Evolutionary conservation across 2,888 invertebrate genomes (phyloP), one percentile per base, ranked within the genome.

Genomic region (Tetragonula carbonaria): DNA sequence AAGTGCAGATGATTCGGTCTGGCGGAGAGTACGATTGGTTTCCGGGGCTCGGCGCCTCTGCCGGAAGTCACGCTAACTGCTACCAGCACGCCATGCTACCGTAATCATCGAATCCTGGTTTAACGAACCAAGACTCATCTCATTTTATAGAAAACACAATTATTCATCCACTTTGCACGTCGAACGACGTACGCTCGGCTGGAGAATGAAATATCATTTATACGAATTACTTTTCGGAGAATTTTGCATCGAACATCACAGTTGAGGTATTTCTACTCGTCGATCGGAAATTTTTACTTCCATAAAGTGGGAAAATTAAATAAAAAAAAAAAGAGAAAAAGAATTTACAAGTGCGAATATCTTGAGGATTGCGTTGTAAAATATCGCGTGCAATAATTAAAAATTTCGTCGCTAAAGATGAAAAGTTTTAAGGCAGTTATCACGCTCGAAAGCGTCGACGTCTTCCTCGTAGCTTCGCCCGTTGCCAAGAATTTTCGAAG

Each of bases 61-160:
- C 87, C 91, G 91, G 91, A 91, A 91, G 91, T 91, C 91, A 91
- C 91, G 91, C 88, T 90, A 91, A 88, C 91, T 78, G 85, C 77
- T 78, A 82, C 85, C 79, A 71, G 88, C 91, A 90, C 91, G 91
- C 92, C 86, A 90, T 75, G 78, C 86, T 67, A 76, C 62, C 83
- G 76, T 88, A 86, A 84, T 59, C 75, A 62, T 59, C 51, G 67
- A 73, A 68, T 55, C 73, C 65, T 28, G 76, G n/a, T 73, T 81
- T 72, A 73, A 73, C 75, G 76, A 81, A 81, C 72, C 18, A 38
- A n/a, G 50, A n/a, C 51, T 72, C 67, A 28, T 62, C 59, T 66
- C 51, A 70, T 65, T 59, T 53, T 66, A 45, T 28, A 33, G 80
- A 65, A 62, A 72, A 33, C 33, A 33, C 18, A 14, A 72, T 59